Percentiles rank a stretch among this genome's conserved stretches.
These are phyloP conservation scores for Corythaeola cristata DNA, from an alignment of 2,113 vertebrate species.

Conservation along the genomic window DNA sequence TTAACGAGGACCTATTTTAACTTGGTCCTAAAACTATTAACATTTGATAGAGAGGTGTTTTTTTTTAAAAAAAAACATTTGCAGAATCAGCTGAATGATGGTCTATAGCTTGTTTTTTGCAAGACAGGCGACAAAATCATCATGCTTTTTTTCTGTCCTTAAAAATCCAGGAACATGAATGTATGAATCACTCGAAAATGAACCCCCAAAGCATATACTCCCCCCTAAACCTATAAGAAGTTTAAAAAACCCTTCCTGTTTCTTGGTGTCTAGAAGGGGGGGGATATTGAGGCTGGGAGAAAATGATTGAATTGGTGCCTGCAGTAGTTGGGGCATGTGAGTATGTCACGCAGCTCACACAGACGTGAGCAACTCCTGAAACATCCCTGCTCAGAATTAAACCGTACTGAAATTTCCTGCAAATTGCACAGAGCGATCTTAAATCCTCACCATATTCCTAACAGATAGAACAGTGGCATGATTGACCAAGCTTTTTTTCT, in stretches of 20 bases:
- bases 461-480: constrained; percentile 80
- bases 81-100: constrained; percentile 57
- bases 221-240: not conserved
- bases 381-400: constrained; percentile 55
- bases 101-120: constrained; percentile 39
- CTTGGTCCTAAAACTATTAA: constrained; percentile 51
- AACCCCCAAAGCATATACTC: not conserved
- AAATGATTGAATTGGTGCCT: constrained; percentile 45
- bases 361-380: constrained; percentile 55
- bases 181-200: not conserved
- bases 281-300: constrained; percentile 58
- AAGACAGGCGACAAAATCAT: not conserved
- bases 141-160: not conserved
- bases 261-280: constrained; percentile 21
- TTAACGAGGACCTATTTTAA: constrained; percentile 65
- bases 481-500: constrained; percentile 78
- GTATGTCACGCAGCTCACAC: constrained; percentile 58
- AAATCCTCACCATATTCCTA: constrained; percentile 74
- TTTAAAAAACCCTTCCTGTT: not conserved
- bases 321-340: constrained; percentile 51
- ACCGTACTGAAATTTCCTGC: constrained; percentile 50
- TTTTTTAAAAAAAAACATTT: not conserved
- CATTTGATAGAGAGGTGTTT: constrained; percentile 46
- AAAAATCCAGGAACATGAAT: not conserved
- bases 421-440: constrained; percentile 54